These are phyloP conservation scores for Peromyscus melanophrys DNA, from an alignment of 2,797 vertebrate species.

Conservation along the genomic window DNA sequence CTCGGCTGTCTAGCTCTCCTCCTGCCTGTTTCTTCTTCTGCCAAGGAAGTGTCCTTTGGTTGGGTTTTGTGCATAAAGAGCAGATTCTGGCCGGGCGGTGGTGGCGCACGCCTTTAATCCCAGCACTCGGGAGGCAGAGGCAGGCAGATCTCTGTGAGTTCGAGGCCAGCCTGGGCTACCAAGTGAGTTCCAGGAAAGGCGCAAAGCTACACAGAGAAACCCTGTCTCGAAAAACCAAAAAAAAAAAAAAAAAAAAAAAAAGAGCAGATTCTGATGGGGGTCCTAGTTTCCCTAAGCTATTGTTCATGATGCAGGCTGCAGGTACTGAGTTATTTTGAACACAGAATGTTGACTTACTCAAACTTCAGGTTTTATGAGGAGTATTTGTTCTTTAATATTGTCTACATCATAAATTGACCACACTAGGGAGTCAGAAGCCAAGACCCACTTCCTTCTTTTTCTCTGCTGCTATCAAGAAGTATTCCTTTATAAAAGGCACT, in stretches of 20 bases:
- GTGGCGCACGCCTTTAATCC: no score
- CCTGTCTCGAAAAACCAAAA: no score
- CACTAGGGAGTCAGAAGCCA: not conserved
- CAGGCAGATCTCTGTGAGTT: no score
- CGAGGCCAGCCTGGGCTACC: no score
- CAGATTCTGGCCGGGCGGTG: no score
- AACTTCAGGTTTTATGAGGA: not conserved
- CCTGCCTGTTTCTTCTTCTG: not conserved
- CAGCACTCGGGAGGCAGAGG: no score
- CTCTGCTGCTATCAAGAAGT: not conserved
- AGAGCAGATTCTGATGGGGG: conserved; percentile 5
- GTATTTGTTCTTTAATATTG: not conserved
- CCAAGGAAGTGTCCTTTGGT: not conserved
- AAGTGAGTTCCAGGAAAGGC: no score
- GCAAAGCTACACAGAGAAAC: no score
- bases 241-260: no score
- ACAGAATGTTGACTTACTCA: not conserved
- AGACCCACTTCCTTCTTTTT: not conserved
- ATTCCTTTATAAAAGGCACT: not conserved
- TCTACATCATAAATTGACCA: not conserved
- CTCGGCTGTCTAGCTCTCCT: not conserved
- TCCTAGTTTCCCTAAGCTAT: not conserved
- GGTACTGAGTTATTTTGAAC: not conserved
- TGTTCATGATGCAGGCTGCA: not conserved
- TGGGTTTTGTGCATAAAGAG: not conserved